Conservation (phyloP, 2,888 invertebrate genomes). For the Amphipyra berbera region DNA sequence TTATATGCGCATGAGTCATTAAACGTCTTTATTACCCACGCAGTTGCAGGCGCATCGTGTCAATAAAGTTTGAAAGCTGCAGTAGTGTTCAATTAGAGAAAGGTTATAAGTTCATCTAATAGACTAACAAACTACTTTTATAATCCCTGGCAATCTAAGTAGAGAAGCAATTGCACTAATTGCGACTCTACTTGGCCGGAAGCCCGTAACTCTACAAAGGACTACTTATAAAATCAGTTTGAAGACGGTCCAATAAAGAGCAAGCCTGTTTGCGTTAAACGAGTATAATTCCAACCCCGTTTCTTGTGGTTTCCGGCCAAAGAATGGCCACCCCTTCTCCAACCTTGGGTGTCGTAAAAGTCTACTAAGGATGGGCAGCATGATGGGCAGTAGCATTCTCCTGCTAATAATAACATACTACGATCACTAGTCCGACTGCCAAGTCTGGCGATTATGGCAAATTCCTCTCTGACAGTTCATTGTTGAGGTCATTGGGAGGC, state of each 20-base stretch:
- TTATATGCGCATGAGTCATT: constrained; percentile 29
- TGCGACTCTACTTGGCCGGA: constrained; percentile 6
- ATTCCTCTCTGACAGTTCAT: no score
- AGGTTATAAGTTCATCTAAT: constrained; percentile 38
- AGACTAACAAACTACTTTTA: constrained; percentile 8
- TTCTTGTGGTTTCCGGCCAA: no score
- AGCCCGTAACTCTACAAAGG: neutral
- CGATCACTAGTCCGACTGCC: no score
- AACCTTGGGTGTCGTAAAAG: no score
- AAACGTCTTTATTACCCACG: neutral
- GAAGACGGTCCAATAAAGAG: neutral
- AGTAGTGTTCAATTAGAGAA: constrained; percentile 19
- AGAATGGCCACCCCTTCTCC: no score
- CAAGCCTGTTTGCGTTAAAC: neutral
- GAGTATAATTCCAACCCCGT: no score
- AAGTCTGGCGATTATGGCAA: no score
- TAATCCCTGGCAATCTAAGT: constrained; percentile 29
- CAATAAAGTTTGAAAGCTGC: constrained; percentile 28
- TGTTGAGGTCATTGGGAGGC: no score
- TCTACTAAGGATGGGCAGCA: no score
- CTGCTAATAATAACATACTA: no score
- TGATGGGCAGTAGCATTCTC: no score
- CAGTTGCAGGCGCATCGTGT: constrained; percentile 8
- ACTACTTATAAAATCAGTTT: neutral
- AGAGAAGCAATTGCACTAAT: constrained; percentile 25